Percentiles rank a stretch among this genome's conserved stretches.
Conservation (phyloP, 2,797 vertebrate genomes). For the Phoebastria nigripes region DNA sequence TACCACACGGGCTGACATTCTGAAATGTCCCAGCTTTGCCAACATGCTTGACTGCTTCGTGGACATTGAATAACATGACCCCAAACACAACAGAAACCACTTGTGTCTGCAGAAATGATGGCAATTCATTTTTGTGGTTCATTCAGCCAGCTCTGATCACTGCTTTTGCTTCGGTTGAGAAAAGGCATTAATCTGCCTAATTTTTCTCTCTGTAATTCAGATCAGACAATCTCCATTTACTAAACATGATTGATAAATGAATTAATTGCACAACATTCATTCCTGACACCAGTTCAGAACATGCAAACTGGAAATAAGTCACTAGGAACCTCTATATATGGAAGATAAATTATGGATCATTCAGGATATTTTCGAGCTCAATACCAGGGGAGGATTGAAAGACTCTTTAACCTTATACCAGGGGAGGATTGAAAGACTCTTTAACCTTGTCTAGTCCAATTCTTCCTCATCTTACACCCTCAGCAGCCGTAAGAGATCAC, state of each 20-base stretch:
- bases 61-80: background rate
- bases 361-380: background rate
- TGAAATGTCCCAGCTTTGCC: slow-evolving; percentile 19
- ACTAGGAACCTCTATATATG: background rate
- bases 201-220: slow-evolving; percentile 21
- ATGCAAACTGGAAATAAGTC: background rate
- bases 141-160: slow-evolving; percentile 18
- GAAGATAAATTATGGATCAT: background rate
- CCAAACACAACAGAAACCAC: background rate
- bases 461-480: background rate
- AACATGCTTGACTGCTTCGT: background rate
- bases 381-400: background rate
- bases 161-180: background rate
- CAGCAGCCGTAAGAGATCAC: background rate
- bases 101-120: background rate
- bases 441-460: background rate
- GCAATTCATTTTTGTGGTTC: background rate
- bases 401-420: background rate
- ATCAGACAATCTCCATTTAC: slow-evolving; percentile 19
- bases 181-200: slow-evolving; percentile 24
- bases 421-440: background rate
- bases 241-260: slow-evolving; percentile 23
- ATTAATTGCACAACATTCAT: background rate
- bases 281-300: background rate
- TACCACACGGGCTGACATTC: background rate